Conservation (phyloP, 2,888 invertebrate species). For the Leptopterna dolabrata region DNA sequence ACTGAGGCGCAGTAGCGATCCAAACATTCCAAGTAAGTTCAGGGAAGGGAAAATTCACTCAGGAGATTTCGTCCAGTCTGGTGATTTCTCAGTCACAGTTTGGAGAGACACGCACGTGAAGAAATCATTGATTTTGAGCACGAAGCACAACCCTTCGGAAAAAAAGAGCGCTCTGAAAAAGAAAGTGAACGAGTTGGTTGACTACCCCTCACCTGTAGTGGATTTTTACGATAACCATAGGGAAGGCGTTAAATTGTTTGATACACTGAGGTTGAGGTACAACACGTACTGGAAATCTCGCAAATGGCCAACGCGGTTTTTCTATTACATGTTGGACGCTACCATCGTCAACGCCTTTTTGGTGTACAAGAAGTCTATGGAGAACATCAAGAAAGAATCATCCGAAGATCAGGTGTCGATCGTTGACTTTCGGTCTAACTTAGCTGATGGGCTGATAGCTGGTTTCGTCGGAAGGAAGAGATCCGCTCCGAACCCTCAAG, state of each 20-base stretch:
- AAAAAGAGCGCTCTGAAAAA: background rate
- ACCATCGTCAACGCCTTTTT: conserved; percentile 25
- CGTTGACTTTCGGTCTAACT: background rate
- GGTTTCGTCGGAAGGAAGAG: conserved; percentile 1
- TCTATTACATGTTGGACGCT: conserved; percentile 32
- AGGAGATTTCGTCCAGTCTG: conserved; percentile 13
- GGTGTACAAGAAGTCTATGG: background rate
- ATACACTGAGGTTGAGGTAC: background rate
- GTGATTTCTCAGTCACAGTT: conserved; percentile 21
- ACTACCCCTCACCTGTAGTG: background rate
- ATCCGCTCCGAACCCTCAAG: background rate
- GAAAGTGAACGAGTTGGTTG: background rate
- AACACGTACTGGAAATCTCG: background rate
- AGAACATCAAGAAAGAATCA: background rate
- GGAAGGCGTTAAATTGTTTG: background rate
- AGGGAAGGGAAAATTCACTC: background rate
- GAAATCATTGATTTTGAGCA: background rate
- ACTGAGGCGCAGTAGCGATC: conserved; percentile 62
- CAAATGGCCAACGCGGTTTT: background rate
- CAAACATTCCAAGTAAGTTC: conserved; percentile 63
- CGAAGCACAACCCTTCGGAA: conserved; percentile 5
- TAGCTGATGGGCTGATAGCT: conserved; percentile 22
- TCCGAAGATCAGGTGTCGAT: background rate
- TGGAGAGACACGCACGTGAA: conserved; percentile 3
- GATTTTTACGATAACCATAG: background rate